A percentile compares a stretch with the other conserved stretches of the same genome.
Conservation (phyloP, 2,797 vertebrate species). For the Chrysocyon brachyurus region DNA sequence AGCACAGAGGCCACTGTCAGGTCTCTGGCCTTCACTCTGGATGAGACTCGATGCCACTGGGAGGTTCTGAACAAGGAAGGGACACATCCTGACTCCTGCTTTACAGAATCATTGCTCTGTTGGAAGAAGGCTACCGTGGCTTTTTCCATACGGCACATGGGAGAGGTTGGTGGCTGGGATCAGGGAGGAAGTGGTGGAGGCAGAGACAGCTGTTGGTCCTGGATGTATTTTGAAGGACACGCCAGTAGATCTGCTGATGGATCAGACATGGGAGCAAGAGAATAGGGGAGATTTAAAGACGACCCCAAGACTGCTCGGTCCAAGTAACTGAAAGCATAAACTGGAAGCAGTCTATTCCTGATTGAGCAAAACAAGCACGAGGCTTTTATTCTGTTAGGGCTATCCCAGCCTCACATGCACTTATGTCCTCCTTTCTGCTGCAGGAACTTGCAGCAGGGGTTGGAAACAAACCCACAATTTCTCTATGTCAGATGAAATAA, state of each 20-base stretch:
- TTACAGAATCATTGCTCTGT: not conserved
- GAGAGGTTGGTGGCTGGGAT: not conserved
- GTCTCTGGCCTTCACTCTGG: not conserved
- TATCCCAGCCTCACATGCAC: not conserved
- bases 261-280: not conserved
- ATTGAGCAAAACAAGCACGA: not conserved
- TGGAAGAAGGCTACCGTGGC: not conserved
- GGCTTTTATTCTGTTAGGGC: not conserved
- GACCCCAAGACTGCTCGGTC: not conserved
- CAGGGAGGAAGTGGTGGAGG: not conserved
- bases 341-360: conserved; percentile 21
- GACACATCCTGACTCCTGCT: not conserved
- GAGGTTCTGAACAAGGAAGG: not conserved
- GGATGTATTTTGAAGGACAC: not conserved
- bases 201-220: not conserved
- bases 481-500: not conserved
- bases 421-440: not conserved
- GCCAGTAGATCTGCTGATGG: not conserved
- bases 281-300: not conserved
- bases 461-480: conserved; percentile 7
- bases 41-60: not conserved
- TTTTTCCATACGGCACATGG: not conserved
- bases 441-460: not conserved
- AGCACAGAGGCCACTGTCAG: not conserved
- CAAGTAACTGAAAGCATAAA: conserved; percentile 18